Evolutionary conservation across 1,140 invertebrate genomes (phyloP).

Genomic region (Procambarus virginalis): DNA sequence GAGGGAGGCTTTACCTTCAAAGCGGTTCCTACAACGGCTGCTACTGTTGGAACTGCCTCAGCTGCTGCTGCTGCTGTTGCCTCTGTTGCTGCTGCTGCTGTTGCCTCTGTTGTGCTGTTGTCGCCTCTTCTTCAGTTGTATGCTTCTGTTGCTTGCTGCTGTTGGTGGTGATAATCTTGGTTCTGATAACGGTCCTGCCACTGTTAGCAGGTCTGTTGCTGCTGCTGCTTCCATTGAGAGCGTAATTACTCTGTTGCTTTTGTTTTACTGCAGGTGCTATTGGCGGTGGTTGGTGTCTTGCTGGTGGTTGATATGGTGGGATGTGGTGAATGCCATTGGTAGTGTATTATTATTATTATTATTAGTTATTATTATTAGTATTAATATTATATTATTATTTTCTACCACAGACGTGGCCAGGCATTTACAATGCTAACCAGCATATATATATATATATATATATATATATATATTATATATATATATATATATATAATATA

Average conservation of each 20-base stretch:
- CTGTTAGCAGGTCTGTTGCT: not conserved
- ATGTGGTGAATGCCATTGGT: not conserved
- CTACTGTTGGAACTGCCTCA: not conserved
- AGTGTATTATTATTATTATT: not conserved
- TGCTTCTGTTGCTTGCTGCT: not conserved
- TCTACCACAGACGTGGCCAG: too few species aligned
- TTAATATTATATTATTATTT: too few species aligned
- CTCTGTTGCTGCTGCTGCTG: too few species aligned
- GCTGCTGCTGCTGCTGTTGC: not conserved
- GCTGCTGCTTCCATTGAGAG: not conserved
- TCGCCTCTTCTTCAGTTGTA: not conserved
- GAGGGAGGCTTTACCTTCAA: not conserved
- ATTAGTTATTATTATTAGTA: not conserved
- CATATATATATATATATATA: too few species aligned
- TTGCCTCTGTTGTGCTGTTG: not conserved
- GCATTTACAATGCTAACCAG: too few species aligned
- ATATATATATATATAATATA: too few species aligned
- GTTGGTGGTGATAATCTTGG: not conserved
- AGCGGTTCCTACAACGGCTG: not conserved
- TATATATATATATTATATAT: too few species aligned
- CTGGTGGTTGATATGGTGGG: not conserved
- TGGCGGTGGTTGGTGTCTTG: not conserved
- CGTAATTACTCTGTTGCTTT: not conserved
- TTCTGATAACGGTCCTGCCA: not conserved
- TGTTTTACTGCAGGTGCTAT: not conserved